A percentile compares a stretch with the other conserved stretches of the same genome.
Conservation (phyloP, 2,797 vertebrate genomes). For the Varecia variegata region DNA sequence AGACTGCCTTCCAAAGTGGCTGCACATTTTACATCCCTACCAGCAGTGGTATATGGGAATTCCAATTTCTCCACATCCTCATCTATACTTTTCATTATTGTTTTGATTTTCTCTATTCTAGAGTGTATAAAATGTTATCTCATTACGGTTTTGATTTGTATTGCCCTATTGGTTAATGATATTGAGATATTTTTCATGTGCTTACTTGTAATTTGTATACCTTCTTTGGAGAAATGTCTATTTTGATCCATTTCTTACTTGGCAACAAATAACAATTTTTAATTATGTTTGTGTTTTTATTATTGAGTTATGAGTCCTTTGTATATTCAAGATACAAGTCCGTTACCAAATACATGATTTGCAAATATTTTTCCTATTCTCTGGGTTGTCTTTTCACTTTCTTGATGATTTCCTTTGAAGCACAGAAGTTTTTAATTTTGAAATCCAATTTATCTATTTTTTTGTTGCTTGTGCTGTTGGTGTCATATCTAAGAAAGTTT, state of each 20-base stretch:
- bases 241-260: neutral
- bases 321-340: neutral
- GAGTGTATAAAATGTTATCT: neutral
- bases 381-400: neutral
- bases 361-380: neutral
- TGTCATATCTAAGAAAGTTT: neutral
- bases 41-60: neutral
- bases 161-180: neutral
- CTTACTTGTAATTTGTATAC: neutral
- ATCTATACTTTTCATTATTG: neutral
- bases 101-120: neutral
- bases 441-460: neutral
- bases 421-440: neutral
- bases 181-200: neutral
- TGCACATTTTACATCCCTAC: neutral
- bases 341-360: neutral
- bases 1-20: neutral
- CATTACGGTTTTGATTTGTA: neutral
- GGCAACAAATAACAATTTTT: neutral
- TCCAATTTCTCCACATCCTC: neutral
- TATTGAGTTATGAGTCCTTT: neutral
- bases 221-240: neutral
- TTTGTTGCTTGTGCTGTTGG: neutral
- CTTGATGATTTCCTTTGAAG: neutral
- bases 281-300: neutral